Percentiles rank a stretch among this genome's conserved stretches.
Conservation (phyloP, 2,888 invertebrate species). For the Sylvicola cinctus region DNA sequence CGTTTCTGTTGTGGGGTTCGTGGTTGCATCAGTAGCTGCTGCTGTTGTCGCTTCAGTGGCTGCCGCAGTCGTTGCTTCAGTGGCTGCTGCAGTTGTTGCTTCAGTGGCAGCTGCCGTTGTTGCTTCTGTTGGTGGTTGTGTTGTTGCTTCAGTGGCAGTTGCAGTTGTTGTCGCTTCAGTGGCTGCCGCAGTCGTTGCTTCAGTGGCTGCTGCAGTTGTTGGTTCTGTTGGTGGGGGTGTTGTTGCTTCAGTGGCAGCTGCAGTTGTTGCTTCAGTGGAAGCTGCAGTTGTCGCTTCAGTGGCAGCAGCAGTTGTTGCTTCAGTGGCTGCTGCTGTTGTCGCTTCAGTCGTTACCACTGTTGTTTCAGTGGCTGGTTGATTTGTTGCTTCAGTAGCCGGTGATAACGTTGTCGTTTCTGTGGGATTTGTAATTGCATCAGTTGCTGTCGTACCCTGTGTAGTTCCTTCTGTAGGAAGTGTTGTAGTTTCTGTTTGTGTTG, state of each 20-base stretch:
- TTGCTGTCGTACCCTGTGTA: slow-evolving; percentile 1
- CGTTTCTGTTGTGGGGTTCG: slow-evolving; percentile 10
- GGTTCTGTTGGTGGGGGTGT: neutral
- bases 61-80: slow-evolving; percentile 3
- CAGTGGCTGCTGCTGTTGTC: slow-evolving; percentile 3
- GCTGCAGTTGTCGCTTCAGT: slow-evolving; percentile 1
- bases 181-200: neutral
- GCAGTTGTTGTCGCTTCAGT: slow-evolving; percentile 1
- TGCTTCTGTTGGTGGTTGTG: no score
- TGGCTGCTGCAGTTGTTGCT: no score
- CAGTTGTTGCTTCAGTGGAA: no score
- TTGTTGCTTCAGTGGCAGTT: neutral
- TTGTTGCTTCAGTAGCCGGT: neutral
- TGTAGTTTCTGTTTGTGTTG: slow-evolving; percentile 7
- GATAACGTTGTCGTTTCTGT: slow-evolving; percentile 1
- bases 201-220: slow-evolving; percentile 1
- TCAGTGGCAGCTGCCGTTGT: no score
- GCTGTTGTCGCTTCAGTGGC: slow-evolving; percentile 11
- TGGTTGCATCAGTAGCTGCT: slow-evolving; percentile 9
- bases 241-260: neutral
- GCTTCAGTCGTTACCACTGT: slow-evolving; percentile 4
- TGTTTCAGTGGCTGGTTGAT: no score
- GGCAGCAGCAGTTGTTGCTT: neutral
- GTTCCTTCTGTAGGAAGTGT: neutral
- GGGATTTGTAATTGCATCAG: neutral